Conservation (phyloP, 2,888 invertebrate species). For the Lacanobia oleracea region DNA sequence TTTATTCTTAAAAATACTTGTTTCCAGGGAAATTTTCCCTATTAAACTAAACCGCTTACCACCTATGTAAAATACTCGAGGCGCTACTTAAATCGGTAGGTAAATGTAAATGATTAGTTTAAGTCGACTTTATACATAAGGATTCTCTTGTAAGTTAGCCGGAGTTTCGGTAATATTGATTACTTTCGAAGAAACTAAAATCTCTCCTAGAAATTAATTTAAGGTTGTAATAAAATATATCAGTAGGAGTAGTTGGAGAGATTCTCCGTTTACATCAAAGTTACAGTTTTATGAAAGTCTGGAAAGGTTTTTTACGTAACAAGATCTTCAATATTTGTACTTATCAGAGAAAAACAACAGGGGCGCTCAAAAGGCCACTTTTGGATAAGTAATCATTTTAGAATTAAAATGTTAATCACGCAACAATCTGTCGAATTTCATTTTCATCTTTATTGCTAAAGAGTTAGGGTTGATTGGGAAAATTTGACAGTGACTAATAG, state of each 20-base stretch:
- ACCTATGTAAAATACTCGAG: conserved; percentile 15
- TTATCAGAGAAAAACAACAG: not conserved
- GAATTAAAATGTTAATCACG: no score
- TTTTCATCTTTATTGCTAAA: no score
- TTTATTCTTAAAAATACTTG: not conserved
- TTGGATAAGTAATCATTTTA: no score
- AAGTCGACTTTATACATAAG: not conserved
- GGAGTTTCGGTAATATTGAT: not conserved
- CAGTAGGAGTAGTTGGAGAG: not conserved
- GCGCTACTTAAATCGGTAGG: conserved; percentile 9
- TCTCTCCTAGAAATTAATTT: not conserved
- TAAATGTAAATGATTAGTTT: conserved; percentile 27
- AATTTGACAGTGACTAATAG: no score
- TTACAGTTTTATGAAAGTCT: not conserved
- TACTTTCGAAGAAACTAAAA: not conserved
- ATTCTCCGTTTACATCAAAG: not conserved
- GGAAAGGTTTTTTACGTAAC: not conserved
- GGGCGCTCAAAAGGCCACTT: no score
- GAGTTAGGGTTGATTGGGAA: no score
- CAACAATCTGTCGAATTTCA: no score
- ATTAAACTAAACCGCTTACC: not conserved
- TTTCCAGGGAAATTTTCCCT: no score
- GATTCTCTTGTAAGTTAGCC: conserved; percentile 12
- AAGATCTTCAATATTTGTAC: not conserved
- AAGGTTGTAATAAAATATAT: not conserved